phyloP scores from a whole-genome alignment of 2,113 vertebrate species.

The Cranoglanis bouderius region DNA sequence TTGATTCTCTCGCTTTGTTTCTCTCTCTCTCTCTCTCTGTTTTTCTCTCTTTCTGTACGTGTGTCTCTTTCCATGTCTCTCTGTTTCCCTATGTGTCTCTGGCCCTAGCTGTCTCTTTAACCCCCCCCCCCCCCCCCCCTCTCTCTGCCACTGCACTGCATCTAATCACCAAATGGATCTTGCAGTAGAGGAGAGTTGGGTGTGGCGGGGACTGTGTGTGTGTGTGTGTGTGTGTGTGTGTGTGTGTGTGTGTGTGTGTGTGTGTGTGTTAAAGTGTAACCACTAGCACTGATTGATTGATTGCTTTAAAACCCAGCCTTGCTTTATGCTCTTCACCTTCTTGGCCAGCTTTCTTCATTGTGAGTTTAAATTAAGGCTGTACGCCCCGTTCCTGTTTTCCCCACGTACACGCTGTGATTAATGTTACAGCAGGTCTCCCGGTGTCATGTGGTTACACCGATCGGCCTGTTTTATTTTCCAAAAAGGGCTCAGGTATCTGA shows the following conservation, averaged over 20 bases:
- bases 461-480: not conserved
- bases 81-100: not conserved
- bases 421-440: not conserved
- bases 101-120: no score
- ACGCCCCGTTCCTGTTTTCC: not conserved
- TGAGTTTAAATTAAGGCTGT: not conserved
- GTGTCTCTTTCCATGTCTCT: not conserved
- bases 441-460: not conserved
- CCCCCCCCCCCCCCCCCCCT: no score
- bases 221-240: constrained; percentile 27
- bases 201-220: constrained; percentile 31
- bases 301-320: constrained; percentile 1
- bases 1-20: not conserved
- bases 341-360: constrained; percentile 18
- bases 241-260: constrained; percentile 23
- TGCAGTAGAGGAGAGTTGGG: constrained; percentile 30
- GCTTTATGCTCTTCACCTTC: not conserved
- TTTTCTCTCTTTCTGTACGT: constrained; percentile 42
- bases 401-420: not conserved
- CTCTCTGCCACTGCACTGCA: constrained; percentile 52
- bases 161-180: constrained; percentile 71
- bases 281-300: constrained; percentile 24
- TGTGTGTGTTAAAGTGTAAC: constrained; percentile 27
- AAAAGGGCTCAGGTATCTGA: not conserved
- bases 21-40: not conserved